Conservation (phyloP, 2,113 vertebrate species). For the Xenotilapia longispinis region DNA sequence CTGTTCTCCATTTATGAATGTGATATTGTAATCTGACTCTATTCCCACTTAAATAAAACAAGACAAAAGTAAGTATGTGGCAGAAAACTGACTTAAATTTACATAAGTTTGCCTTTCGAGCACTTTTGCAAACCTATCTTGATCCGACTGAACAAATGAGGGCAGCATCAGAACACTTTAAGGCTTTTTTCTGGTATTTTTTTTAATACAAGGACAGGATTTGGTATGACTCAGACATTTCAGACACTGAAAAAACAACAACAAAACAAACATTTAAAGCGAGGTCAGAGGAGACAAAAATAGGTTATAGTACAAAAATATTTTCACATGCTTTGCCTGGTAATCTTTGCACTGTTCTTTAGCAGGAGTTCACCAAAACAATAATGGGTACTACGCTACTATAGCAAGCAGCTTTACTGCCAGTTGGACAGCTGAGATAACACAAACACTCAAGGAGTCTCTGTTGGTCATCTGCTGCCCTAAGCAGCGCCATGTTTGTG, state of each 20-base stretch:
- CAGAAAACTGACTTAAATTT: not conserved
- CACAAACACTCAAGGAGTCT: not conserved
- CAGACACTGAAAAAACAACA: not conserved
- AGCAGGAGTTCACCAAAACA: not conserved
- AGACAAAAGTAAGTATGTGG: not conserved
- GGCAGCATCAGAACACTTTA: not conserved
- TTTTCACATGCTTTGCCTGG: conserved; percentile 3
- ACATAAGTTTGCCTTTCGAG: not conserved
- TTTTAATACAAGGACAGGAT: not conserved
- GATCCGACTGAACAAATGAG: not conserved
- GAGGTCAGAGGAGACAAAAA: not conserved
- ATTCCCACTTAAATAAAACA: not conserved
- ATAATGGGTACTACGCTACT: not conserved
- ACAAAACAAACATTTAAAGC: conserved; percentile 26
- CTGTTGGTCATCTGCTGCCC: not conserved
- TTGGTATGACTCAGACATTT: not conserved
- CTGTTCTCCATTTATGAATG: not conserved
- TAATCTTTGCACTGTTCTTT: conserved; percentile 4
- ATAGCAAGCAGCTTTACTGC: not conserved
- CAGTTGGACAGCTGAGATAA: not conserved
- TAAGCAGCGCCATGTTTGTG: not conserved
- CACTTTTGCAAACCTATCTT: not conserved
- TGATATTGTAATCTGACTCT: not conserved
- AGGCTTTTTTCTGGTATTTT: not conserved
- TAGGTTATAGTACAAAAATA: conserved; percentile 42